These are phyloP conservation scores for Trematocara variabile DNA, from an alignment of 2,113 vertebrate species.

Conservation along the genomic window DNA sequence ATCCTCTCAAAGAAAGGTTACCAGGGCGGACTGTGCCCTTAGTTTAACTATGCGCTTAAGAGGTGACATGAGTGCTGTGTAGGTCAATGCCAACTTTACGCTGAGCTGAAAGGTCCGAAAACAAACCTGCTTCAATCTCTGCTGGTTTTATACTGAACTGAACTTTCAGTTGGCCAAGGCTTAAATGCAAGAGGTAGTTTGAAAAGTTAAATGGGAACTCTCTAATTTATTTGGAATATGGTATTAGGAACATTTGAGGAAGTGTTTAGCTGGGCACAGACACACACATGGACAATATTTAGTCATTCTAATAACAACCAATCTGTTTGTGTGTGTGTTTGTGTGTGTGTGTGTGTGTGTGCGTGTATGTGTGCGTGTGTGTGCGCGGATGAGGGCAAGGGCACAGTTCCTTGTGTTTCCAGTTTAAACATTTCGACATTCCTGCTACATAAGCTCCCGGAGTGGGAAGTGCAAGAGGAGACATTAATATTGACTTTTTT, in stretches of 20 bases:
- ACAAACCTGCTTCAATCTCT: not conserved
- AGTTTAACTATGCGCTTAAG: slow-evolving; percentile 57
- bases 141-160: slow-evolving; percentile 12
- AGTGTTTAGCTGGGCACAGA: slow-evolving; percentile 9
- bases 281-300: slow-evolving; percentile 9
- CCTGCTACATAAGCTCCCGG: slow-evolving; percentile 60
- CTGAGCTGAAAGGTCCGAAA: slow-evolving; percentile 26
- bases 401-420: slow-evolving; percentile 50
- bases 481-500: slow-evolving; percentile 34
- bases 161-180: not conserved
- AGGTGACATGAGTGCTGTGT: slow-evolving; percentile 53
- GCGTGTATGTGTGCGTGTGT: not conserved
- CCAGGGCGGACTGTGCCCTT: slow-evolving; percentile 46
- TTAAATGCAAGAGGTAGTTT: not conserved
- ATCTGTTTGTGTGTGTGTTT: not conserved
- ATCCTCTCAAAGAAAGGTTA: slow-evolving; percentile 56
- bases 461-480: slow-evolving; percentile 42
- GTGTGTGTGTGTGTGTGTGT: not conserved
- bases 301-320: not conserved
- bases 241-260: slow-evolving; percentile 21
- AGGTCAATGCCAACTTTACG: slow-evolving; percentile 43
- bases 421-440: slow-evolving; percentile 73
- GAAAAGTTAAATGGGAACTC: slow-evolving; percentile 23
- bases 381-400: not conserved
- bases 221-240: not conserved